Percentiles rank a stretch among this genome's conserved stretches.
phyloP scores from a whole-genome alignment of 2,113 vertebrate genomes.

The Henicopernis longicauda region DNA sequence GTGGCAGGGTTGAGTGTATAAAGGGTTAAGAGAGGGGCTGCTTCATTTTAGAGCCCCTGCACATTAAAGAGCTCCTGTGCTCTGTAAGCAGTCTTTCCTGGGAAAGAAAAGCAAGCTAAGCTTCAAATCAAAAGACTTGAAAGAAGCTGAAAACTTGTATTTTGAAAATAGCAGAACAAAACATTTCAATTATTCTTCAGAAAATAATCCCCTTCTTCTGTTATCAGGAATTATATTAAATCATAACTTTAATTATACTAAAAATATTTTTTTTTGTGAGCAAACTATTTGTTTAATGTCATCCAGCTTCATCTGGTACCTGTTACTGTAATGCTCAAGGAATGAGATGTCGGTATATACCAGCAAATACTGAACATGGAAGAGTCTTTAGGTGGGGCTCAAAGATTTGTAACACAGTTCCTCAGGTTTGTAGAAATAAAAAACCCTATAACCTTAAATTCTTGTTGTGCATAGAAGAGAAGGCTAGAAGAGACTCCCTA shows the following conservation, averaged over 20 bases:
- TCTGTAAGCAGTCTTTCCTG: not conserved
- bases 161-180: not conserved
- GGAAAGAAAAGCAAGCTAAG: not conserved
- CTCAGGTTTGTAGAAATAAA: not conserved
- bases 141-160: not conserved
- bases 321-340: not conserved
- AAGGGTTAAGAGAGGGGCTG: not conserved
- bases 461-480: not conserved
- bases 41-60: not conserved
- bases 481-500: not conserved
- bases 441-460: not conserved
- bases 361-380: not conserved
- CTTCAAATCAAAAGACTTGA: not conserved
- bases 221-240: not conserved
- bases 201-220: not conserved
- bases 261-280: not conserved
- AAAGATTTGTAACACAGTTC: not conserved
- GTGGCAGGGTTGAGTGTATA: not conserved
- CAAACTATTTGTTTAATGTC: not conserved
- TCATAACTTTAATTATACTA: not conserved
- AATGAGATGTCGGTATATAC: not conserved
- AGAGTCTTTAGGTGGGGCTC: not conserved
- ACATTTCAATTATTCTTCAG: not conserved
- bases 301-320: not conserved
- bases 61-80: not conserved